A percentile compares a stretch with the other conserved stretches of the same genome.
phyloP scores from a whole-genome alignment of 2,797 vertebrate species.

The Gobio occitaniae region DNA sequence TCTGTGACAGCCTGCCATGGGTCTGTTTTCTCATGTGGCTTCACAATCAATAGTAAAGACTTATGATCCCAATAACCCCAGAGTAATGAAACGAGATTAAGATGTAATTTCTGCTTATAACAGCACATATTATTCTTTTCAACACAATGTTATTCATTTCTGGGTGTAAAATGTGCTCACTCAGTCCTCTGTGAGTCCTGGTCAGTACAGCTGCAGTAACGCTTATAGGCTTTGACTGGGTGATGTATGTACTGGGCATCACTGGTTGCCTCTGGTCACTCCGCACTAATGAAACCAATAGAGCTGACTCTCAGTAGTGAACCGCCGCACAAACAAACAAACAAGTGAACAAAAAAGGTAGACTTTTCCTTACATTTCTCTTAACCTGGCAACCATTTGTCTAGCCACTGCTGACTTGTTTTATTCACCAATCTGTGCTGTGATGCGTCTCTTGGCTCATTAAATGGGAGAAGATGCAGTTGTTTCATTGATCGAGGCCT shows the following conservation, averaged over 20 bases:
- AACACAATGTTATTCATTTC: not conserved
- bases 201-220: constrained; percentile 7
- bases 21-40: constrained; percentile 9
- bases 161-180: constrained; percentile 19
- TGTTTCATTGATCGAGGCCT: constrained; percentile 39
- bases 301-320: constrained; percentile 37
- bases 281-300: constrained; percentile 48
- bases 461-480: constrained; percentile 28
- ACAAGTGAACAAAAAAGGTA: constrained; percentile 40
- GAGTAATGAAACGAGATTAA: constrained; percentile 15
- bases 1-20: not conserved
- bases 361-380: constrained; percentile 33
- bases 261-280: constrained; percentile 41
- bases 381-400: constrained; percentile 48
- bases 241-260: constrained; percentile 45
- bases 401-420: constrained; percentile 38
- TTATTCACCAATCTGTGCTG: constrained; percentile 39
- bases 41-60: constrained; percentile 4
- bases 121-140: constrained; percentile 4
- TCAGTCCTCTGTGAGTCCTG: not conserved
- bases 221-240: constrained; percentile 38
- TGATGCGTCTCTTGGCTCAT: constrained; percentile 33
- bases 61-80: constrained; percentile 12
- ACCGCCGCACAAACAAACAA: constrained; percentile 23
- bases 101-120: constrained; percentile 15